phyloP scores from a whole-genome alignment of 2,113 vertebrate species.

The Eulacestoma nigropectus region DNA sequence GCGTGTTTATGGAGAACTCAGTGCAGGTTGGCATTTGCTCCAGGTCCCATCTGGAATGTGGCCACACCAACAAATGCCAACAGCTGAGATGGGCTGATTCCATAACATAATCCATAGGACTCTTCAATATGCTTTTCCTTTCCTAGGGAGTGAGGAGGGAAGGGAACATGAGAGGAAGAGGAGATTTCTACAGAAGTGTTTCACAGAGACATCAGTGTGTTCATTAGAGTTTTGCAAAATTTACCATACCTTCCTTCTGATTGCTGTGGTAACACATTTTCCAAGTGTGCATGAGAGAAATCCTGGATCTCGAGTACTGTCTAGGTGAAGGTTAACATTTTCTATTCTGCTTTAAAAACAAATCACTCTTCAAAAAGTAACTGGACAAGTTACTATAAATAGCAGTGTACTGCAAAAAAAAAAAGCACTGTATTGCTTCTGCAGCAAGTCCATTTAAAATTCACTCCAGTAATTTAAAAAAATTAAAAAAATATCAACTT shows the following conservation, averaged over 20 bases:
- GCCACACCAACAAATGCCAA: background rate
- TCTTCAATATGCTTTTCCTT: background rate
- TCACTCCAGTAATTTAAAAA: constrained; percentile 76
- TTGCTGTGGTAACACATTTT: background rate
- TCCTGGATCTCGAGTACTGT: background rate
- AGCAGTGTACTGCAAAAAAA: constrained; percentile 73
- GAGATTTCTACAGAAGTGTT: background rate
- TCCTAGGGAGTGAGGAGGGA: background rate
- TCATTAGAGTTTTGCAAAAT: background rate
- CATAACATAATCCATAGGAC: background rate
- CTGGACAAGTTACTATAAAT: constrained; percentile 65
- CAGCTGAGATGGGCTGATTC: background rate
- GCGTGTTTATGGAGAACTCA: background rate
- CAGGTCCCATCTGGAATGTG: background rate
- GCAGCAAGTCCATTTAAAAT: constrained; percentile 71
- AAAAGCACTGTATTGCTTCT: constrained; percentile 64
- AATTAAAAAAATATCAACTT: constrained; percentile 83
- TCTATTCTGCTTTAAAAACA: constrained; percentile 41
- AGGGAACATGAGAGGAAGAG: background rate
- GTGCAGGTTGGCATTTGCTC: background rate
- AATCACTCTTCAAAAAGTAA: constrained; percentile 52
- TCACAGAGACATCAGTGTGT: background rate
- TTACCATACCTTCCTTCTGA: background rate
- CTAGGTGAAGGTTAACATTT: constrained; percentile 44
- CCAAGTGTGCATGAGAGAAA: background rate